Conservation (phyloP, 2,888 invertebrate species). For the Odontothrips loti region DNA sequence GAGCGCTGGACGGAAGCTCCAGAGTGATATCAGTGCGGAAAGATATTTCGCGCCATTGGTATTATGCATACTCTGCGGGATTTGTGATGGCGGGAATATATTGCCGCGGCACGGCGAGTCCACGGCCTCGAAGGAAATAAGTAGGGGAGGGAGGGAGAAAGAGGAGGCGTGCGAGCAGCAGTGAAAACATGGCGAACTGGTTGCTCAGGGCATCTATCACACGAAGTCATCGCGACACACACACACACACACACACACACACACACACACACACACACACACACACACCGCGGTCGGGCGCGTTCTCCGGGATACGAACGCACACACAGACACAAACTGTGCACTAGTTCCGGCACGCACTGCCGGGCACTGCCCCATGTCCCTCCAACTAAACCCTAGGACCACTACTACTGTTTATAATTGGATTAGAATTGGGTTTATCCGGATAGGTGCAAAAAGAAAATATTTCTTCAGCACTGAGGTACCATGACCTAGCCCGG, state of each 20-base stretch:
- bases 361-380: too few species aligned
- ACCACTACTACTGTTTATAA: too few species aligned
- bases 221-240: neutral
- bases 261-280: neutral
- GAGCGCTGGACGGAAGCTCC: neutral
- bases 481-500: too few species aligned
- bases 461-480: too few species aligned
- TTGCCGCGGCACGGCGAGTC: neutral
- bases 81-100: slow-evolving; percentile 17
- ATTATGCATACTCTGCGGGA: slow-evolving; percentile 11
- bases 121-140: neutral
- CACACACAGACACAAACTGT: neutral
- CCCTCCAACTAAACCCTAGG: too few species aligned
- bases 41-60: slow-evolving; percentile 26
- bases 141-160: neutral
- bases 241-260: neutral
- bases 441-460: too few species aligned
- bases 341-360: too few species aligned
- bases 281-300: slow-evolving; percentile 12
- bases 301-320: neutral
- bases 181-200: slow-evolving; percentile 13
- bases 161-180: neutral
- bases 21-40: slow-evolving; percentile 19
- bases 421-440: too few species aligned
- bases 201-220: slow-evolving; percentile 24